phyloP scores from a whole-genome alignment of 2,888 invertebrate genomes.

The Drosophila cracens region DNA sequence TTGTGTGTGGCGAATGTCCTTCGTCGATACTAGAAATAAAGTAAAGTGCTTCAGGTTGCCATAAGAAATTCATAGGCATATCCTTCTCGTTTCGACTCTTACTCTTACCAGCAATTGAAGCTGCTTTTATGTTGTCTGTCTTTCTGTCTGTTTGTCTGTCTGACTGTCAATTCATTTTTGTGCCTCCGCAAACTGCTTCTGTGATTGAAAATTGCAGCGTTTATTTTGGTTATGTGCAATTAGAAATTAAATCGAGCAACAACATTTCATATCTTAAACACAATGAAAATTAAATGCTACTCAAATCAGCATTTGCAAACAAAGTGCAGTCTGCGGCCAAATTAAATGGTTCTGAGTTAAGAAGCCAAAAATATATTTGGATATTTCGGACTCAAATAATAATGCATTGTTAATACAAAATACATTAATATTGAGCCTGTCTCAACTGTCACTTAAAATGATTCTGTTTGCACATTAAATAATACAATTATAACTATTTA shows the following conservation, averaged over 20 bases:
- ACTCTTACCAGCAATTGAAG: slow-evolving; percentile 34
- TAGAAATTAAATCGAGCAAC: slow-evolving; percentile 46
- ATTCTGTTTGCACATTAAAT: background rate
- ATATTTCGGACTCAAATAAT: background rate
- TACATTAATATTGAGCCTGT: background rate
- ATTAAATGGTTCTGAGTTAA: background rate
- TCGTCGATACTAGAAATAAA: slow-evolving; percentile 35
- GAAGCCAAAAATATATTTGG: background rate
- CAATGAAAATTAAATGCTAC: slow-evolving; percentile 9
- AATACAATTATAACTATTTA: background rate
- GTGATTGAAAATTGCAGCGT: slow-evolving; percentile 28
- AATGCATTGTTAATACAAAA: background rate
- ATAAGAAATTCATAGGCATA: slow-evolving; percentile 63
- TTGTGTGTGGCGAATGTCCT: slow-evolving; percentile 31
- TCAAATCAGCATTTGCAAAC: background rate
- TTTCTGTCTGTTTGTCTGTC: slow-evolving; percentile 5
- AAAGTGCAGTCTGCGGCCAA: too few relatives aligned
- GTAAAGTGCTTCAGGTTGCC: slow-evolving; percentile 47
- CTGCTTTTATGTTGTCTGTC: slow-evolving; percentile 20
- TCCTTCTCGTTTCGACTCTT: slow-evolving; percentile 29
- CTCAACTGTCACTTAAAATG: background rate
- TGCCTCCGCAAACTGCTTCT: slow-evolving; percentile 9
- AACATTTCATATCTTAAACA: slow-evolving; percentile 10
- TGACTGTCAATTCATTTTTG: slow-evolving; percentile 33
- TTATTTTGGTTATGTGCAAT: slow-evolving; percentile 29